Percentiles rank a stretch among this genome's conserved stretches.
Conservation (phyloP, 2,888 invertebrate species). For the Dryococelus australis region DNA sequence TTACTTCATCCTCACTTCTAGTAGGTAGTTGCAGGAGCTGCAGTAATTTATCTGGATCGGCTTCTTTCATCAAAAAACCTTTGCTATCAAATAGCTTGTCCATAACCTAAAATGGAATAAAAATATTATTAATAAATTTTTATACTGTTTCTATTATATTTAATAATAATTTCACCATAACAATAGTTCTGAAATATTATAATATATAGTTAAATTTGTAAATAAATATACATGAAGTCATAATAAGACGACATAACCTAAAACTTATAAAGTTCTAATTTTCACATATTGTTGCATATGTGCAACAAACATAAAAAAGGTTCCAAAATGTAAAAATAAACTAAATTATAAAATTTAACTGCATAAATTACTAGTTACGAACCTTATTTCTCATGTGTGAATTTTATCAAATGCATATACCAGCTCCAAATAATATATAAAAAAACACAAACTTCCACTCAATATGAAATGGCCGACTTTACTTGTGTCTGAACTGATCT, state of each 20-base stretch:
- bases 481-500: background rate
- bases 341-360: background rate
- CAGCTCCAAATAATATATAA: background rate
- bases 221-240: background rate
- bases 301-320: background rate
- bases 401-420: background rate
- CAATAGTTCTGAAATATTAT: background rate
- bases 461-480: background rate
- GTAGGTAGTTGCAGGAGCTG: conserved; percentile 11
- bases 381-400: background rate
- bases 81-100: background rate
- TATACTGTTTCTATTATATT: background rate
- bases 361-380: background rate
- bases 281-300: background rate
- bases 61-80: conserved; percentile 18
- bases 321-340: background rate
- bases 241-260: background rate
- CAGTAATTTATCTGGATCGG: background rate
- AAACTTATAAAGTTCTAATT: background rate
- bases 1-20: background rate
- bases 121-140: background rate
- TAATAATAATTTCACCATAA: background rate
- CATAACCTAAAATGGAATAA: background rate
- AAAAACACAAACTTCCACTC: background rate
- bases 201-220: background rate